A percentile compares a stretch with the other conserved stretches of the same genome.
phyloP scores from a whole-genome alignment of 1,140 invertebrate genomes.

The Drosophila gunungcola region DNA sequence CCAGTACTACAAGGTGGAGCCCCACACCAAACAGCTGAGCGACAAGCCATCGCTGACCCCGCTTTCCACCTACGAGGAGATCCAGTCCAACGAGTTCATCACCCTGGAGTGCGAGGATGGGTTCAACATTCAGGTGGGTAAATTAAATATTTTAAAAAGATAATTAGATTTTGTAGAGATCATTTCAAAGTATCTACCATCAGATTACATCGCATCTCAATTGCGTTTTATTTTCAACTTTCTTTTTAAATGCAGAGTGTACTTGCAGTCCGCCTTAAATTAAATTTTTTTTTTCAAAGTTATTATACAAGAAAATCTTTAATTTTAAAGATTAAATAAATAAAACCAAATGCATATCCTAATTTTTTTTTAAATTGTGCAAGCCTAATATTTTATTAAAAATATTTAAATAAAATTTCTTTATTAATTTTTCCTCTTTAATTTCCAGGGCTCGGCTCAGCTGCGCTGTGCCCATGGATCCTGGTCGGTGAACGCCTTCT shows the following conservation, averaged over 20 bases:
- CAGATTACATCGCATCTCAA: too few species aligned
- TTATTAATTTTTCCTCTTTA: background rate
- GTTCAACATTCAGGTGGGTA: conserved; percentile 74
- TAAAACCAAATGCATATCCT: too few species aligned
- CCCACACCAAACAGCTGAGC: conserved; percentile 69
- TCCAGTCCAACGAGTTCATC: conserved; percentile 83
- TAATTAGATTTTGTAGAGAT: too few species aligned
- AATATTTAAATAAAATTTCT: too few species aligned
- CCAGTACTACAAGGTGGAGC: conserved; percentile 78
- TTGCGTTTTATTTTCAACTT: too few species aligned
- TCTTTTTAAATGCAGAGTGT: too few species aligned
- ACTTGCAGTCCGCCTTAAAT: too few species aligned
- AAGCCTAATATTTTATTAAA: background rate
- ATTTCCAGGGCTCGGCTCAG: conserved; percentile 87
- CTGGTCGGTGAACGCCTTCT: conserved; percentile 90
- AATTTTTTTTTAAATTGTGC: too few species aligned
- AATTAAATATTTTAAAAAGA: background rate
- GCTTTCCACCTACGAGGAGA: conserved; percentile 79
- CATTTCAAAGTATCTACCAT: too few species aligned
- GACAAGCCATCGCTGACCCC: conserved; percentile 72
- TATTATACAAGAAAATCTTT: too few species aligned
- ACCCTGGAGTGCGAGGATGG: conserved; percentile 82
- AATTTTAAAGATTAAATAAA: too few species aligned
- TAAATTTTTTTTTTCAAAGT: too few species aligned
- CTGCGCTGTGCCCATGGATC: conserved; percentile 91